These are phyloP conservation scores for Ophthalmolycus amberensis DNA, from an alignment of 2,113 vertebrate genomes.

Conservation along the genomic window DNA sequence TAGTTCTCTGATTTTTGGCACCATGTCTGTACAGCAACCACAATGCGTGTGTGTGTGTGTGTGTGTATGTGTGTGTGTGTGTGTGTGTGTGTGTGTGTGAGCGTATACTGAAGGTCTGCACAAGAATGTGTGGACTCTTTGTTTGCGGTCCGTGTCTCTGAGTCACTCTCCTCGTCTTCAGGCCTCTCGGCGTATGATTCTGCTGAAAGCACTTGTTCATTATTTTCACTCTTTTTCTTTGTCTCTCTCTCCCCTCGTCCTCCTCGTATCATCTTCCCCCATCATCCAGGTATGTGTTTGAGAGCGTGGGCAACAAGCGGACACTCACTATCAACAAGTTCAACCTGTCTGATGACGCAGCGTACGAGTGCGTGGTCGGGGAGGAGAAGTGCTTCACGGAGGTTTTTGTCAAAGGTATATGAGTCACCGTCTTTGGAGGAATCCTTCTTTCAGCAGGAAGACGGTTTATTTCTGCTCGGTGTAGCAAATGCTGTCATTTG, in stretches of 20 bases:
- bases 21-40: slow-evolving; percentile 5
- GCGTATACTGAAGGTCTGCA: slow-evolving; percentile 8
- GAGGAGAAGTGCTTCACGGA: slow-evolving; percentile 90
- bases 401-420: slow-evolving; percentile 90
- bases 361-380: slow-evolving; percentile 87
- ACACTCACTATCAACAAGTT: slow-evolving; percentile 92
- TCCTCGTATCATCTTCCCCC: slow-evolving; percentile 22
- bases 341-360: slow-evolving; percentile 89
- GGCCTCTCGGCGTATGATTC: slow-evolving; percentile 26
- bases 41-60: slow-evolving; percentile 2
- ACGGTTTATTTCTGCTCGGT: slow-evolving; percentile 29
- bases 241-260: background rate
- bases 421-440: slow-evolving; percentile 64
- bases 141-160: slow-evolving; percentile 29
- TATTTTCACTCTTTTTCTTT: background rate
- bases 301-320: slow-evolving; percentile 89
- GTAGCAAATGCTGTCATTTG: slow-evolving; percentile 53
- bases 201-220: slow-evolving; percentile 40
- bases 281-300: slow-evolving; percentile 88
- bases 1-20: slow-evolving; percentile 8
- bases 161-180: slow-evolving; percentile 50
- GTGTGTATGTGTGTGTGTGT: background rate
- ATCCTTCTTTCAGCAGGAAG: slow-evolving; percentile 45
- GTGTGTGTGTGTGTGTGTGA: slow-evolving; percentile 9
- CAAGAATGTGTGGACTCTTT: slow-evolving; percentile 10